Evolutionary conservation across 2,113 vertebrate genomes (phyloP).

Genomic region (Antechinus flavipes): DNA sequence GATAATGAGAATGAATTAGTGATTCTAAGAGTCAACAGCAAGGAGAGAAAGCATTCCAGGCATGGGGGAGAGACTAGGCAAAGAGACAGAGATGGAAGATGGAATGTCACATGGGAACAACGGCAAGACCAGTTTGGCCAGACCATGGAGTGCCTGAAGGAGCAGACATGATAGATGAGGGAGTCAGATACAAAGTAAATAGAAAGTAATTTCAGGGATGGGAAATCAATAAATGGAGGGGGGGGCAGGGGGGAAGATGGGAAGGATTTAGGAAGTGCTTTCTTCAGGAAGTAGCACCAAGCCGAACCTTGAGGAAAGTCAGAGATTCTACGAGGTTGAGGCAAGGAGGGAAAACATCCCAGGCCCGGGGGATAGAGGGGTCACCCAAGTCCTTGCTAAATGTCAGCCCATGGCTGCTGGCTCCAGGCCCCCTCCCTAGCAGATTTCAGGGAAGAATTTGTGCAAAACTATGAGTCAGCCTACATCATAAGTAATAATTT

Average conservation of each 20-base stretch:
- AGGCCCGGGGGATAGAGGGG: neutral
- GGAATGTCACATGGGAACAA: neutral
- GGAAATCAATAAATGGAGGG: neutral
- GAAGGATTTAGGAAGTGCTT: neutral
- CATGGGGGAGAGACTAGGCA: neutral
- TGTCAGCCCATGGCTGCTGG: neutral
- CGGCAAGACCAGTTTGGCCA: neutral
- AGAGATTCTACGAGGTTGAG: neutral
- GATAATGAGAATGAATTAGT: neutral
- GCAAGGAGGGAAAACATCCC: neutral
- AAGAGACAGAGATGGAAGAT: neutral
- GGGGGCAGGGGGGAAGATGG: too few relatives aligned
- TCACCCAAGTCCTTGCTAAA: neutral
- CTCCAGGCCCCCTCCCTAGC: neutral
- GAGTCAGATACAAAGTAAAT: neutral
- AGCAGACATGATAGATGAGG: neutral
- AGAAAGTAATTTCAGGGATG: neutral
- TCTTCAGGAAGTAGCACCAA: neutral
- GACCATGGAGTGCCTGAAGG: neutral
- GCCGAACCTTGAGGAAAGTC: neutral
- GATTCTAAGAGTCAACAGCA: neutral
- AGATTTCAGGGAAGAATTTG: neutral
- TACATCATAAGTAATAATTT: neutral
- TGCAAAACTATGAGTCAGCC: neutral
- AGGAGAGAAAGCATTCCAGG: neutral